phyloP scores from a whole-genome alignment of 2,888 invertebrate genomes.

The Zygogramma bicolorata region DNA sequence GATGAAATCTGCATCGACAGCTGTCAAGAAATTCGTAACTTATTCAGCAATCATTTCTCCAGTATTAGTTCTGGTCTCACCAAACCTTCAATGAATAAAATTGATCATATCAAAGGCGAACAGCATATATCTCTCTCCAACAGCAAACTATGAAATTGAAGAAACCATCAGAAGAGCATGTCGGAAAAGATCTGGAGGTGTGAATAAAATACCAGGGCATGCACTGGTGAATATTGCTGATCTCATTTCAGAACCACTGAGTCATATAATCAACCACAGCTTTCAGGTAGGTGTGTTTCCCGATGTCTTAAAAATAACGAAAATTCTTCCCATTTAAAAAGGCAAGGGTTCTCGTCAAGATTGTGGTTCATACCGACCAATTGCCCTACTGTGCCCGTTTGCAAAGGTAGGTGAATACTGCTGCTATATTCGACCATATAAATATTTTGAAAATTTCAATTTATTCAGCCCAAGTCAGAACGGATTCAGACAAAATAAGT shows the following conservation, averaged over 20 bases:
- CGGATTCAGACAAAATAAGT: too few relatives aligned
- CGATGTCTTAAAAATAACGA: background rate
- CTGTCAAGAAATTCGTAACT: background rate
- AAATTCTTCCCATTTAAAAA: too few relatives aligned
- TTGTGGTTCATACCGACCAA: too few relatives aligned
- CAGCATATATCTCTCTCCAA: constrained; percentile 1
- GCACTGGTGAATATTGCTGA: background rate
- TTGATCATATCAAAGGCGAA: background rate
- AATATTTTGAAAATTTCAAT: too few relatives aligned
- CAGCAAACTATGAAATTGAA: background rate
- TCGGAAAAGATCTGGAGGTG: background rate
- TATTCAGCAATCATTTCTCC: constrained; percentile 3
- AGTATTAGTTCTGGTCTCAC: background rate
- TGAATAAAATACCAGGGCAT: background rate
- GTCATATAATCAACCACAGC: constrained; percentile 15
- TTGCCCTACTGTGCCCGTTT: too few relatives aligned
- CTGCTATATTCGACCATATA: too few relatives aligned
- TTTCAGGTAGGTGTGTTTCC: constrained; percentile 37
- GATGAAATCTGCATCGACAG: background rate
- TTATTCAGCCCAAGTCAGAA: too few relatives aligned
- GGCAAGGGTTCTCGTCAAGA: too few relatives aligned
- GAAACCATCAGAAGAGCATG: background rate
- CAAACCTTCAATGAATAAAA: background rate
- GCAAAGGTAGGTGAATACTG: too few relatives aligned
- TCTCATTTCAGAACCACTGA: background rate